Conservation (phyloP, 2,888 invertebrate genomes). For the Halocaridina rubra region DNA sequence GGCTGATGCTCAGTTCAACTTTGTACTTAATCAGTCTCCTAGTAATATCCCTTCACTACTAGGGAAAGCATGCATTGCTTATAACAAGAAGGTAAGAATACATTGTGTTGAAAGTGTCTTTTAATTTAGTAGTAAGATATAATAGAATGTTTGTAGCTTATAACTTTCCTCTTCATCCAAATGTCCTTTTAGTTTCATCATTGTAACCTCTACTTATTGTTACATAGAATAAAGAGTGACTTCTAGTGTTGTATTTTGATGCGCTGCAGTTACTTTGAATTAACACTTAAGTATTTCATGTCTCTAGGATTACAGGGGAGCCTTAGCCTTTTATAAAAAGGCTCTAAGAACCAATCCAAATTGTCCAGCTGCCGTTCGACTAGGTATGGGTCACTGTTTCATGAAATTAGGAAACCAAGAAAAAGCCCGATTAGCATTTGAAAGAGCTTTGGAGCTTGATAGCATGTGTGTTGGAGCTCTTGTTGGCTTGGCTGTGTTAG, state of each 20-base stretch:
- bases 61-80: constrained; percentile 99
- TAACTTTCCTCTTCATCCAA: not conserved
- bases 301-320: constrained; percentile 88
- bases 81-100: constrained; percentile 84
- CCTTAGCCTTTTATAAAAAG: constrained; percentile 97
- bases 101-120: too few relatives aligned
- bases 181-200: not conserved
- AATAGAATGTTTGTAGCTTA: too few relatives aligned
- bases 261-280: not conserved
- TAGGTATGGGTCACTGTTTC: constrained; percentile 99
- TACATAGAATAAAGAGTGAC: too few relatives aligned
- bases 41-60: constrained; percentile 96
- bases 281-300: too few relatives aligned
- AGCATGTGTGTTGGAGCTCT: constrained; percentile 95
- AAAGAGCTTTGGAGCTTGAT: constrained; percentile 92
- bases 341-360: constrained; percentile 95
- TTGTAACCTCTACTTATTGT: too few relatives aligned
- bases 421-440: constrained; percentile 90
- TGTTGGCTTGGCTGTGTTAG: constrained; percentile 93
- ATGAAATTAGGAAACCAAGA: constrained; percentile 95
- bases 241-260: not conserved
- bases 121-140: too few relatives aligned
- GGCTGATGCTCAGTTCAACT: constrained; percentile 99
- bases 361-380: constrained; percentile 94
- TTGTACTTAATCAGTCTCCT: constrained; percentile 93